Base-by-base conservation (phyloP, 1,140 invertebrate species). In the Sminthurides bifidus region DNA sequence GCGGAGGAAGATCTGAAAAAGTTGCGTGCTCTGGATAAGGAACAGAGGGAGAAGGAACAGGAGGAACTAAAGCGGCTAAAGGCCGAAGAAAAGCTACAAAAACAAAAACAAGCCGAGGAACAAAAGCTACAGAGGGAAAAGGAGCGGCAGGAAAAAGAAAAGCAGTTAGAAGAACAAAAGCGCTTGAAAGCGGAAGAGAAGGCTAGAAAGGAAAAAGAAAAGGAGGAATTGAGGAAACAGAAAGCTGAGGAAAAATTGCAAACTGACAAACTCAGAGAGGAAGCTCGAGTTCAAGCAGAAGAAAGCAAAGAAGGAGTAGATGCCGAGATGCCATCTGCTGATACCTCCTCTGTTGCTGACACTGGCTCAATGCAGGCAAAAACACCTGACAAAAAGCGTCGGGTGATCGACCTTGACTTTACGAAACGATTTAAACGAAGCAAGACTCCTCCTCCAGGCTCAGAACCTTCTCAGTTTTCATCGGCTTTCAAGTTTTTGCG, bases 181-280 rank as follows among this genome's bases (percentile, higher is more conserved):
- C 33, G 24, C 14, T 5, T 37, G 19, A 59, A 58, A 26, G 56
- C 56, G 0, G 61, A 59, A 43, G 54, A 55, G 26, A 63, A 63
- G 27, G 17, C 26, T 2, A 27, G 43, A 1, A 54, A 55, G 33
- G 60, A 54, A 1, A 48, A 54, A 23, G 56, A 52, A 17, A 56
- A 52, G 30, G 52, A 51, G 12, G 68, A 69, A 58, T 52, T 60
- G 40, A 67, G 64, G 21, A 60, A 59, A 43, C 53, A 66, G 35
- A 67, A 64, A 21, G 37, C 17, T 1, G 54, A 60, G 35, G 44
- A 44, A 38, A 45, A 54, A 48, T 29, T 45, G 4, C 33, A 50
- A 24, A 30, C 37, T 19, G 48, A 57, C 15, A 24, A 46, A 31
- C 14, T 45, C 15, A 51, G 29, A 19, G 62, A 64, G n/a, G 48